A percentile compares a stretch with the other conserved stretches of the same genome.
Conservation (phyloP, 1,140 invertebrate genomes). For the Periplaneta americana region DNA sequence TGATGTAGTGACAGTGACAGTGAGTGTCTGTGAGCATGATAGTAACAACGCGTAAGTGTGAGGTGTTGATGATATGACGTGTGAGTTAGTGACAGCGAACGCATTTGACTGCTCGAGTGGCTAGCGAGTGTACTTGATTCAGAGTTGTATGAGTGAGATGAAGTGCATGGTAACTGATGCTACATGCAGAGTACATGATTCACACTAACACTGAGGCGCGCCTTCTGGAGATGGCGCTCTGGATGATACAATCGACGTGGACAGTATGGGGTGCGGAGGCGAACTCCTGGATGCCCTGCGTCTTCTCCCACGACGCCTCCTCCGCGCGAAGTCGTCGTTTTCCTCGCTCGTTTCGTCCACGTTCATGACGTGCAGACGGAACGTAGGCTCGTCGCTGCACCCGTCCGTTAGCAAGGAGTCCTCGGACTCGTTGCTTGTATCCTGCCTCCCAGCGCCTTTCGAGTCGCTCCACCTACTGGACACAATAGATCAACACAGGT, state of each 20-base stretch:
- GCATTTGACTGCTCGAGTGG: no score
- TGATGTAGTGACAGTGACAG: no score
- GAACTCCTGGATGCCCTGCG: neutral
- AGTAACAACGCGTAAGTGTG: no score
- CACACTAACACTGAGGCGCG: neutral
- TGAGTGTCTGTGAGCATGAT: no score
- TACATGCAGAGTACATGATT: no score
- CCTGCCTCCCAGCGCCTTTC: neutral
- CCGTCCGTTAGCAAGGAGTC: neutral
- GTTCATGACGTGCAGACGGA: conserved; percentile 39
- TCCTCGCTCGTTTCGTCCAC: conserved; percentile 35
- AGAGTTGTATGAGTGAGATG: no score
- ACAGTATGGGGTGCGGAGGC: neutral
- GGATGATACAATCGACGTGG: neutral
- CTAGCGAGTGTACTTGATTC: no score
- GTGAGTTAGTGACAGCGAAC: no score
- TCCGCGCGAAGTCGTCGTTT: neutral
- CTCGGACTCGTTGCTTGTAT: neutral
- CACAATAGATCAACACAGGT: no score
- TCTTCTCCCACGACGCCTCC: neutral
- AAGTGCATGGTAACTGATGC: no score
- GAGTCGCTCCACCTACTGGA: neutral
- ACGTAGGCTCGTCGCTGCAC: conserved; percentile 34
- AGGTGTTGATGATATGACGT: no score
- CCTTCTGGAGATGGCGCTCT: neutral